These are phyloP conservation scores for Apostichopus parvimensis DNA, from an alignment of 35 echinoderm and acorn worm genomes.

Conservation along the genomic window DNA sequence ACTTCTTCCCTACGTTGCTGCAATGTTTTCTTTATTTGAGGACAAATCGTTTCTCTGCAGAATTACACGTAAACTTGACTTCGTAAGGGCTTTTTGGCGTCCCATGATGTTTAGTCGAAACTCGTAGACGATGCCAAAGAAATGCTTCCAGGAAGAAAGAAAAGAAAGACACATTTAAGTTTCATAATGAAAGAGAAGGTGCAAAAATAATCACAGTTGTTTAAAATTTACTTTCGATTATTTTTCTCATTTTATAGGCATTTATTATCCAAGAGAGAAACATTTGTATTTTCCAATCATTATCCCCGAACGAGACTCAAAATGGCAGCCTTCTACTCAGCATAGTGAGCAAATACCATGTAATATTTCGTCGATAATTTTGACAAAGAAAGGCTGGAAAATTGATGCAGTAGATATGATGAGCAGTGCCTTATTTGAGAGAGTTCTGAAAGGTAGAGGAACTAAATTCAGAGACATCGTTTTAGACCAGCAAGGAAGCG, in stretches of 20 bases:
- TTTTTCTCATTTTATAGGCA: not conserved
- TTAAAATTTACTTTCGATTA: no score
- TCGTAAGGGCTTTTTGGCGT: not conserved
- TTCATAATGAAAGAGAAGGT: no score
- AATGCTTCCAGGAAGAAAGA: not conserved
- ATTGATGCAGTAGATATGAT: not conserved
- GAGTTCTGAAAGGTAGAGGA: slow-evolving; percentile 1
- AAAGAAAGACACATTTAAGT: no score
- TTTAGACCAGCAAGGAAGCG: slow-evolving; percentile 35
- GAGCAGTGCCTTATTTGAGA: not conserved
- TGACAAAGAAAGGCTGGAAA: not conserved
- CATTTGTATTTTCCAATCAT: no score
- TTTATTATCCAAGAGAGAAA: no score
- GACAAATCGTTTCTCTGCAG: no score
- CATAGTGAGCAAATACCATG: not conserved
- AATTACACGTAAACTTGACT: no score
- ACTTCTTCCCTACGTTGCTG: no score
- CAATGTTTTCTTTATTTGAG: no score
- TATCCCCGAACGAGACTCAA: slow-evolving; percentile 18
- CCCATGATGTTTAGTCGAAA: not conserved
- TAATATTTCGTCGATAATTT: not conserved
- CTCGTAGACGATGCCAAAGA: slow-evolving; percentile 54
- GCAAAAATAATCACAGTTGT: no score
- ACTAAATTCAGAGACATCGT: slow-evolving; percentile 11
- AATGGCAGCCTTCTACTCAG: slow-evolving; percentile 9